These are phyloP conservation scores for Muntiacus reevesi DNA, from an alignment of 2,113 vertebrate genomes.

Conservation along the genomic window DNA sequence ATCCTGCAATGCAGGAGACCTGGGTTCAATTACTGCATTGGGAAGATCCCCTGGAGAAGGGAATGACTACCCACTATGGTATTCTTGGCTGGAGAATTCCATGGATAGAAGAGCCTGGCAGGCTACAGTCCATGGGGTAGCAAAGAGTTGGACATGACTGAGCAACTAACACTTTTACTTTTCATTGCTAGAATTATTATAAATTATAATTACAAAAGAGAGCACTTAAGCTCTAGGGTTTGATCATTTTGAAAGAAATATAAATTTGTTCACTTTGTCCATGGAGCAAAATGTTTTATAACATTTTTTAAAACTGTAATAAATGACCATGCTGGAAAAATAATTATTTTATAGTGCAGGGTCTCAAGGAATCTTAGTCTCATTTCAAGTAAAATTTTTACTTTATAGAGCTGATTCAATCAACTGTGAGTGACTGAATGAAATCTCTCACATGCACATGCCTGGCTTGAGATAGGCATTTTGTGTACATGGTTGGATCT, in stretches of 20 bases:
- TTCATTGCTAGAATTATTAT: constrained; percentile 13
- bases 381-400: constrained; percentile 34
- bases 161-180: background rate
- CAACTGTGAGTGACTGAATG: background rate
- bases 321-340: constrained; percentile 26
- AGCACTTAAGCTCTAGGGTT: constrained; percentile 15
- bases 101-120: background rate
- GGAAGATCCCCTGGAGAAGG: background rate
- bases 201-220: constrained; percentile 32
- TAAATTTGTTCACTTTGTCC: background rate
- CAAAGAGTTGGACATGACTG: background rate
- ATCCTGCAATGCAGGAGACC: background rate
- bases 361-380: constrained; percentile 37
- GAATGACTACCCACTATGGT: background rate
- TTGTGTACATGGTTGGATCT: background rate
- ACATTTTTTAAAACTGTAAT: constrained; percentile 35
- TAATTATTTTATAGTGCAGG: constrained; percentile 32
- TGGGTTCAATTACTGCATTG: background rate
- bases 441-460: background rate
- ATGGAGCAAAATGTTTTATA: constrained; percentile 40
- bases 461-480: background rate
- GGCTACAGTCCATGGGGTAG: background rate
- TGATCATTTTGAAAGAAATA: constrained; percentile 34
- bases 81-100: background rate
- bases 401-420: constrained; percentile 13